Percentiles rank a stretch among this genome's conserved stretches.
Evolutionary conservation across 2,113 vertebrate species (phyloP).

Genomic region (Heliornis fulica): DNA sequence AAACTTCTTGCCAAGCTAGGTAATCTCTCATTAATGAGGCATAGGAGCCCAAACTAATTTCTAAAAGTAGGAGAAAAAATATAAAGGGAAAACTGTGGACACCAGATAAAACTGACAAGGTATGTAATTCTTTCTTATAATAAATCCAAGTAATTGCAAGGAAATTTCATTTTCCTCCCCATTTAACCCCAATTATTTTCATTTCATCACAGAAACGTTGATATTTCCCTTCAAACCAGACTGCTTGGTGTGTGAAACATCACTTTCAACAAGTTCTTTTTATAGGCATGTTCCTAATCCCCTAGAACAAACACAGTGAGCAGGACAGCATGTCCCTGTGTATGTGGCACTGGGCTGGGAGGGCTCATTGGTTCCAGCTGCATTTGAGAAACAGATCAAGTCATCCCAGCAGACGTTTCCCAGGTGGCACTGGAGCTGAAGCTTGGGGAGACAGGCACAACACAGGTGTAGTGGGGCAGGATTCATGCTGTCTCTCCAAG

Average conservation of each 20-base stretch:
- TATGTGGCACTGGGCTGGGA: not conserved
- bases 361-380: not conserved
- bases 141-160: constrained; percentile 39
- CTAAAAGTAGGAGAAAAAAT: not conserved
- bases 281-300: constrained; percentile 1
- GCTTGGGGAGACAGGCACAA: not conserved
- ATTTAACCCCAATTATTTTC: constrained; percentile 50
- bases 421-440: not conserved
- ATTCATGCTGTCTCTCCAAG: not conserved
- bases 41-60: not conserved
- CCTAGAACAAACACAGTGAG: not conserved
- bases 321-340: not conserved
- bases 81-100: not conserved
- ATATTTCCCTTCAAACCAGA: constrained; percentile 5
- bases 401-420: not conserved
- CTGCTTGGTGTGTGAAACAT: not conserved
- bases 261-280: not conserved
- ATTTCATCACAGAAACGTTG: constrained; percentile 16
- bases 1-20: not conserved
- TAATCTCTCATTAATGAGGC: constrained; percentile 38
- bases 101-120: constrained; percentile 32
- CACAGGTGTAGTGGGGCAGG: not conserved
- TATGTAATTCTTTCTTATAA: constrained; percentile 1
- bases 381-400: not conserved
- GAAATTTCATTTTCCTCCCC: constrained; percentile 42